These are phyloP conservation scores for Andrena praecox DNA, from an alignment of 2,888 invertebrate genomes.

Conservation along the genomic window DNA sequence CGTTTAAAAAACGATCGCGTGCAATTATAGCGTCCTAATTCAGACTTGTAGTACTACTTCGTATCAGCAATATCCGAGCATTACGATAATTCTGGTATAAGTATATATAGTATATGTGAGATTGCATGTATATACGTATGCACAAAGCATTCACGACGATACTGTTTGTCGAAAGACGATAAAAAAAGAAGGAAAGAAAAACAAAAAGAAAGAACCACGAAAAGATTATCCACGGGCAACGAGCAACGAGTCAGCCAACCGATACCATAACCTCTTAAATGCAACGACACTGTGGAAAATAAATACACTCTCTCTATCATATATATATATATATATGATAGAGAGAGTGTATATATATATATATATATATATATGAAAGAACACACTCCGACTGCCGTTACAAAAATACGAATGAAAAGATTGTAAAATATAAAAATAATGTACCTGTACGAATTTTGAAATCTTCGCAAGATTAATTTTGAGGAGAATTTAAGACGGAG, in stretches of 20 bases:
- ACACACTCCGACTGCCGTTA: background rate
- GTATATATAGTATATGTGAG: background rate
- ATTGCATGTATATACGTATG: background rate
- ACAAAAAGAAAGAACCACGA: background rate
- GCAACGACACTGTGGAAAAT: background rate
- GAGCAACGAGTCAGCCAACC: background rate
- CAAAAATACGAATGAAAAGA: background rate
- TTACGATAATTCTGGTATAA: background rate
- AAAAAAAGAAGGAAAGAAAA: background rate
- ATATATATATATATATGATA: too few relatives aligned
- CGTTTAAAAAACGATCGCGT: background rate
- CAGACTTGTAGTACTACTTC: background rate
- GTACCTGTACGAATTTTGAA: conserved; percentile 69
- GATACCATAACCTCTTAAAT: conserved; percentile 45
- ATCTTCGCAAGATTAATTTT: conserved; percentile 67
- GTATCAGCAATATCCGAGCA: background rate
- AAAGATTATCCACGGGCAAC: background rate
- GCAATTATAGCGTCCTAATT: background rate
- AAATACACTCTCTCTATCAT: background rate
- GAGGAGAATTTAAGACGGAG: conserved; percentile 45
- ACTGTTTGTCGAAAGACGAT: background rate
- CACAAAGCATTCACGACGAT: background rate
- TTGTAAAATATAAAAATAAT: conserved; percentile 29
- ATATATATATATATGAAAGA: background rate
- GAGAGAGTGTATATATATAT: background rate